A percentile compares a stretch with the other conserved stretches of the same genome.
Evolutionary conservation across 2,797 vertebrate genomes (phyloP).

Genomic region (Heliangelus exortis): DNA sequence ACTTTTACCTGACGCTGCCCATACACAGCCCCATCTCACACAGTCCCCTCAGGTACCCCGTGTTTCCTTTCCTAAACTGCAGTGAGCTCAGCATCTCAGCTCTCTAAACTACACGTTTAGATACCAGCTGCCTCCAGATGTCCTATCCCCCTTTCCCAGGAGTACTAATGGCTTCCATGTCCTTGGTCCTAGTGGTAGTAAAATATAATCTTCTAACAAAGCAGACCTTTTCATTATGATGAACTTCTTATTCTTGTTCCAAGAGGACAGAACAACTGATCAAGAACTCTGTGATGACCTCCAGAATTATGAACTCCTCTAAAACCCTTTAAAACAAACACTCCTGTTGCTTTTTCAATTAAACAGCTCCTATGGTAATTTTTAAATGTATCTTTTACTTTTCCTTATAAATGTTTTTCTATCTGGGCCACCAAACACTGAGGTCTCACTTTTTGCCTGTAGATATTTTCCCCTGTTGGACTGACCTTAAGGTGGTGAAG

Average conservation of each 20-base stretch:
- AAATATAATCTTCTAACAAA: background rate
- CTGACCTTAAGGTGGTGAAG: background rate
- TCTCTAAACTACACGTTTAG: background rate
- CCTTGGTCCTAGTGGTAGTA: background rate
- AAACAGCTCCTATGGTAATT: background rate
- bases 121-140: background rate
- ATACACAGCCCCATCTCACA: background rate
- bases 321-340: background rate
- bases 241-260: background rate
- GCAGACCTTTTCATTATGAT: background rate
- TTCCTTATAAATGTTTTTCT: background rate
- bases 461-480: background rate
- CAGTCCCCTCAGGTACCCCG: background rate
- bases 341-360: background rate
- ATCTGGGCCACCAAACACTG: background rate
- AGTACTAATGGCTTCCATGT: background rate
- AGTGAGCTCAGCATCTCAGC: background rate
- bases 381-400: background rate
- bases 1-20: background rate
- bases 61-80: background rate
- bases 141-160: background rate
- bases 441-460: background rate
- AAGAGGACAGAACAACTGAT: background rate
- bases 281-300: rapidly evolving
- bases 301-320: background rate